These are phyloP conservation scores for Strigamia crassipes DNA, from an alignment of 2,888 invertebrate genomes.

Conservation along the genomic window DNA sequence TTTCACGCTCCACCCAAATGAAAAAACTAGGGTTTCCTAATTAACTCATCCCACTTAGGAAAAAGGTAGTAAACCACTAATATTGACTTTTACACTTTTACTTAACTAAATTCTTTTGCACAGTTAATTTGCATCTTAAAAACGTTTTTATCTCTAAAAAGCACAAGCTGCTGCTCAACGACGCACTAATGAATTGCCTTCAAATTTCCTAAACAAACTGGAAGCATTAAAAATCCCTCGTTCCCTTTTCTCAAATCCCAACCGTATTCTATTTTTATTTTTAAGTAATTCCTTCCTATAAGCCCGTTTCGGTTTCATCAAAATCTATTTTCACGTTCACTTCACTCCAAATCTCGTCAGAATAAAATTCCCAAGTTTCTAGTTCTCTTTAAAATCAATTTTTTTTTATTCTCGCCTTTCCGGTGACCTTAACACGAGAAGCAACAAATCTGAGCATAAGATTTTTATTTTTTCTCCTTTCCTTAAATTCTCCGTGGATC, in stretches of 20 bases:
- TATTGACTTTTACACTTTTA: neutral
- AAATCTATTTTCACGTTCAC: neutral
- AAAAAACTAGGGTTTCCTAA: neutral
- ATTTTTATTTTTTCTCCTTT: neutral
- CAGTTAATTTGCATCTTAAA: conserved; percentile 16
- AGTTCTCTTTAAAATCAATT: neutral
- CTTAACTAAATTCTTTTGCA: conserved; percentile 30
- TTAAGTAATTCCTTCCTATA: neutral
- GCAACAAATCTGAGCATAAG: conserved; percentile 18
- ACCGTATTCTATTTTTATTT: neutral
- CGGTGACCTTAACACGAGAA: neutral
- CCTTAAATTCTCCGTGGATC: conserved; percentile 18
- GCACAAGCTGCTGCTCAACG: conserved; percentile 21
- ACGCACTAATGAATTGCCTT: conserved; percentile 26
- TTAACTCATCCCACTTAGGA: neutral
- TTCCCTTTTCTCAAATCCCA: neutral
- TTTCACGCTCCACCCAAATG: neutral
- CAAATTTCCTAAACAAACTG: neutral
- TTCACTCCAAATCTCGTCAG: conserved; percentile 19
- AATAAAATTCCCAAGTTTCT: conserved; percentile 1
- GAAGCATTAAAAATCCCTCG: neutral
- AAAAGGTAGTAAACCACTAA: conserved; percentile 16
- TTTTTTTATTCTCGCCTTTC: neutral
- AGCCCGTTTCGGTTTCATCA: neutral
- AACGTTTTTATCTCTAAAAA: neutral